Evolutionary conservation across 2,797 vertebrate genomes (phyloP), one percentile per base, ranked within the genome.

Genomic region (Cichlasoma orientale): DNA sequence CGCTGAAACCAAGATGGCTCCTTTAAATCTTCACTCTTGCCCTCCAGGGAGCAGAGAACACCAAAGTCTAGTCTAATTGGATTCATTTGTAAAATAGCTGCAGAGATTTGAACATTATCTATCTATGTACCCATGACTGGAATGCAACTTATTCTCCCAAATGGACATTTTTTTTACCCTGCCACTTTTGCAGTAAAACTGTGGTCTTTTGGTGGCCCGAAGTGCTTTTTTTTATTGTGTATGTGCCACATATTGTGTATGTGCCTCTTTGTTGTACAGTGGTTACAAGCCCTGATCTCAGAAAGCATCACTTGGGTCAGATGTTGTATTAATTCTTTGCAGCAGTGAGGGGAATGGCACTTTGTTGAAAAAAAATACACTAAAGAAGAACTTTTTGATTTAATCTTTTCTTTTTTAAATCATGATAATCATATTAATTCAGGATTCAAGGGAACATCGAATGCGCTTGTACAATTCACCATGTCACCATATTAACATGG

Each of bases 91-190:
- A 85, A 94, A 95, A 93, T 93, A 90, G 85, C 86, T 92, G 86
- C 82, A 82, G 85, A 89, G 86, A 92, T 92, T 92, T 90, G 85
- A 83, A 85, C 85, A 93, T 94, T 95, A 95, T 96, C 94, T 95
- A 56, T 94, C 84, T 93, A 93, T 93, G 90, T 91, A 95, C 95
- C 95, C 94, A 94, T 96, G 95, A 96, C 95, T 90, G 93, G 94
- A 93, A 94, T 95, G 94, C 74, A 74, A 69, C 58, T 83, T 54
- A 6, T 83, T 88, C 72, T 77, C 77, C 76, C 80, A 57, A 61
- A 50, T 77, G 70, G 76, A 66, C 56, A 23, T 85, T 80, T 88
- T 56, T 78, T 83, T 86, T 76, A 72, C 23, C 19, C 57, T 53
- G 71, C 84, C 84, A 87, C 85, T 82, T 72, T 79, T 84, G 66